A percentile compares a stretch with the other conserved stretches of the same genome.
These are phyloP conservation scores for Dilophus febrilis DNA, from an alignment of 2,888 invertebrate genomes.

Conservation along the genomic window DNA sequence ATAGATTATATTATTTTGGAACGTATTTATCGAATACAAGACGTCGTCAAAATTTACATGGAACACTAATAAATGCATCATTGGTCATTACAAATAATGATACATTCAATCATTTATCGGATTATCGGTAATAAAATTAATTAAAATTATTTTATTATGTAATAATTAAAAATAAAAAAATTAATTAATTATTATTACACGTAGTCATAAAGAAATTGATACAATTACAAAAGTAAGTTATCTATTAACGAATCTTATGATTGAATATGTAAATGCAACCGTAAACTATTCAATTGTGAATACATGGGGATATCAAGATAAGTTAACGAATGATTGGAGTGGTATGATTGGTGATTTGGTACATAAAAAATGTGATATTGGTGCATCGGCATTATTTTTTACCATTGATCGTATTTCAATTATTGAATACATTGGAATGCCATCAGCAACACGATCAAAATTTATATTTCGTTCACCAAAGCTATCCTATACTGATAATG, in stretches of 20 bases:
- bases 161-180: not conserved
- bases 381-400: conserved; percentile 47
- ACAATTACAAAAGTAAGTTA: conserved; percentile 39
- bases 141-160: not conserved
- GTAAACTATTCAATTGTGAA: conserved; percentile 34
- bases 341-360: conserved; percentile 47
- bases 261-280: conserved; percentile 39
- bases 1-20: conserved; percentile 8
- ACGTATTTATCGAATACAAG: not conserved
- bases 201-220: conserved; percentile 33
- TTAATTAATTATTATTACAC: not conserved
- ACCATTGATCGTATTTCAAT: conserved; percentile 40
- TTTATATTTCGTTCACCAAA: conserved; percentile 58
- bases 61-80: conserved; percentile 33
- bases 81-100: conserved; percentile 43
- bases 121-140: conserved; percentile 34
- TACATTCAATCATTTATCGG: conserved; percentile 39
- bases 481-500: conserved; percentile 51
- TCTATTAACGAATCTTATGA: conserved; percentile 37
- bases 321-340: conserved; percentile 38
- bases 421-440: conserved; percentile 49
- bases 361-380: conserved; percentile 40
- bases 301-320: conserved; percentile 42
- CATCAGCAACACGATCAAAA: conserved; percentile 46
- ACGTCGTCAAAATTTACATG: conserved; percentile 32